A percentile compares a stretch with the other conserved stretches of the same genome.
Conservation (phyloP, 2,888 invertebrate genomes). For the Pandemis cinnamomeana region DNA sequence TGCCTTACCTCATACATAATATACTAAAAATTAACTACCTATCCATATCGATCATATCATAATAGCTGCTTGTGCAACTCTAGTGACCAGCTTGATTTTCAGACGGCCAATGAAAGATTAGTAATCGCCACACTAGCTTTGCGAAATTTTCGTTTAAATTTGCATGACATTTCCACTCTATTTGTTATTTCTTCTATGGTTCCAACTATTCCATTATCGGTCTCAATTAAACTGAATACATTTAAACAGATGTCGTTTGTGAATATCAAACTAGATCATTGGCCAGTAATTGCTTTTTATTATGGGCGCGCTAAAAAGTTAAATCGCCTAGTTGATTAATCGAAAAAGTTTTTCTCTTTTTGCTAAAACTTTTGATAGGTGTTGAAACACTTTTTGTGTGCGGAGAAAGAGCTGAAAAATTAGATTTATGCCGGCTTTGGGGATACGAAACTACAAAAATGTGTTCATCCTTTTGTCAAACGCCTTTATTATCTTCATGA, state of each 20-base stretch:
- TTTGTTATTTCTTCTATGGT: too few relatives aligned
- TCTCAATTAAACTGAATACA: constrained; percentile 57
- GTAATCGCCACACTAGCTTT: too few relatives aligned
- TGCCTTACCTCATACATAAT: too few relatives aligned
- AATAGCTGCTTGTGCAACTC: too few relatives aligned
- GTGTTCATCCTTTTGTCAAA: background rate
- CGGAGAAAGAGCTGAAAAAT: constrained; percentile 21
- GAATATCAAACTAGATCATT: constrained; percentile 53
- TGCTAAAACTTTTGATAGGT: constrained; percentile 37
- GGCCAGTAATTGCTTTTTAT: constrained; percentile 48
- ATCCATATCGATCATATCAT: too few relatives aligned
- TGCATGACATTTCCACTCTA: too few relatives aligned
- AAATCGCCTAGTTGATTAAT: constrained; percentile 45
- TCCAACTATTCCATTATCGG: constrained; percentile 57
- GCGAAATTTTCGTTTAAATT: too few relatives aligned
- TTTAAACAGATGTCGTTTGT: constrained; percentile 57
- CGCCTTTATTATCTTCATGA: too few relatives aligned
- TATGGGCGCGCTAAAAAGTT: constrained; percentile 47
- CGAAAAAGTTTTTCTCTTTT: constrained; percentile 39
- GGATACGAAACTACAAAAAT: background rate
- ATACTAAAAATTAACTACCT: too few relatives aligned
- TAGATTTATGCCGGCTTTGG: background rate
- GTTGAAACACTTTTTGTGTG: constrained; percentile 30
- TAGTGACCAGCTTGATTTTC: too few relatives aligned
- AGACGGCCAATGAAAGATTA: too few relatives aligned